Percentiles rank a stretch among this genome's conserved stretches.
Conservation (phyloP, 2,113 vertebrate species). For the Anthoscopus minutus region DNA sequence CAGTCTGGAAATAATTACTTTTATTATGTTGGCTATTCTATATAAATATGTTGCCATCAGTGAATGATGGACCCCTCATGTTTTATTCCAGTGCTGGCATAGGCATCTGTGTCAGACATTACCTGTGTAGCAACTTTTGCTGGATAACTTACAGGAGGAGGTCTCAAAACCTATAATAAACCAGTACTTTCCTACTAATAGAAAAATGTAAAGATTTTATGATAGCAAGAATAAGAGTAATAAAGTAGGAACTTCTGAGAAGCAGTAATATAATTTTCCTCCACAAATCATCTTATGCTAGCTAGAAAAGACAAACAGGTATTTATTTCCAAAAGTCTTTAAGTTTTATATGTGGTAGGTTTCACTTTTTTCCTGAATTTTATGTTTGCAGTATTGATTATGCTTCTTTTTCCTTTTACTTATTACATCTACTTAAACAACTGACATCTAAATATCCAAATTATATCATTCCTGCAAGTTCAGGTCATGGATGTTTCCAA, state of each 20-base stretch:
- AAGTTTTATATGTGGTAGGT: not conserved
- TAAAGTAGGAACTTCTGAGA: not conserved
- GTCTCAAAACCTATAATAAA: not conserved
- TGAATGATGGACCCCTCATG: not conserved
- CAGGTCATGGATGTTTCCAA: not conserved
- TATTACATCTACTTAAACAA: not conserved
- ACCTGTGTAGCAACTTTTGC: not conserved
- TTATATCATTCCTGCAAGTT: not conserved
- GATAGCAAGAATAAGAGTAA: not conserved
- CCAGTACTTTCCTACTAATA: not conserved
- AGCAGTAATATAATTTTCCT: not conserved
- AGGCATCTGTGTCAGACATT: not conserved
- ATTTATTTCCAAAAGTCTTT: not conserved
- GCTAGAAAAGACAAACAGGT: not conserved
- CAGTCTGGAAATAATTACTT: not conserved
- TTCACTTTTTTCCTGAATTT: not conserved
- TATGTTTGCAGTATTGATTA: not conserved
- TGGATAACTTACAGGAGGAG: not conserved
- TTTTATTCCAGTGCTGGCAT: not conserved
- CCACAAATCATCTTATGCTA: not conserved
- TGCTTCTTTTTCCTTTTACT: not conserved
- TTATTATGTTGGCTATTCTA: not conserved
- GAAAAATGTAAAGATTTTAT: not conserved
- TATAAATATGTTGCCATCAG: not conserved
- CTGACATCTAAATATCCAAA: not conserved